Evolutionary conservation across 1,140 invertebrate genomes (phyloP).

Genomic region (Dinoponera quadriceps): DNA sequence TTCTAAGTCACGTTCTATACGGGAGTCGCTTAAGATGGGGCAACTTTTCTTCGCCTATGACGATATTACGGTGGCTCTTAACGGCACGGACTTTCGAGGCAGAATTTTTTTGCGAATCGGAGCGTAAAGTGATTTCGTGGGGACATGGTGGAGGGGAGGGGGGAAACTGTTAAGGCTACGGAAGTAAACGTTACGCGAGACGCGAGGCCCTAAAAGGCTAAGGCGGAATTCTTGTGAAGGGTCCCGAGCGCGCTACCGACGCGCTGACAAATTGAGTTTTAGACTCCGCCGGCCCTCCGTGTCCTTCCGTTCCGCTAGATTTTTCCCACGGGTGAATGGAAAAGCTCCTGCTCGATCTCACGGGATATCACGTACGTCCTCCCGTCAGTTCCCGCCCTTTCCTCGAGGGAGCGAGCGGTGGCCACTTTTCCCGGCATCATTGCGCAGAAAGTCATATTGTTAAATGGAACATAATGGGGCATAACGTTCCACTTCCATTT

Average conservation of each 20-base stretch:
- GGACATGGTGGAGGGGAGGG: not conserved
- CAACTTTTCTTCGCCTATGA: not conserved
- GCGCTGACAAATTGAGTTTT: slow-evolving; percentile 67
- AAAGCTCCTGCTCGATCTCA: slow-evolving; percentile 46
- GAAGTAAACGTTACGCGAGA: slow-evolving; percentile 11
- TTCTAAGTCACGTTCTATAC: too few species aligned
- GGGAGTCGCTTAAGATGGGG: not conserved
- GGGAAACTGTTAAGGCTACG: not conserved
- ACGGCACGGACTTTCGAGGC: not conserved
- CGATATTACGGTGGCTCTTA: not conserved
- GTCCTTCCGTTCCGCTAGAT: slow-evolving; percentile 40
- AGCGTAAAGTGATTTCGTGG: slow-evolving; percentile 7
- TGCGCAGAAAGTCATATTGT: slow-evolving; percentile 37
- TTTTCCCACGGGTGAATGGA: slow-evolving; percentile 60
- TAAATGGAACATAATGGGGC: slow-evolving; percentile 29
- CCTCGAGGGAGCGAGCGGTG: not conserved
- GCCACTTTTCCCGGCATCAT: slow-evolving; percentile 27
- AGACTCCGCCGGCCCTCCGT: not conserved
- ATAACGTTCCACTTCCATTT: slow-evolving; percentile 28
- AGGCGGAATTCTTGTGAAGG: slow-evolving; percentile 9
- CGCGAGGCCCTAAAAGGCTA: slow-evolving; percentile 46
- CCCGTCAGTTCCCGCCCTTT: not conserved
- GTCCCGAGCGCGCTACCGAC: slow-evolving; percentile 54
- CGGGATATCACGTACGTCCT: slow-evolving; percentile 11
- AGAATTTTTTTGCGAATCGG: not conserved